These are phyloP conservation scores for Penaeus indicus DNA, from an alignment of 1,140 invertebrate genomes.

Conservation along the genomic window DNA sequence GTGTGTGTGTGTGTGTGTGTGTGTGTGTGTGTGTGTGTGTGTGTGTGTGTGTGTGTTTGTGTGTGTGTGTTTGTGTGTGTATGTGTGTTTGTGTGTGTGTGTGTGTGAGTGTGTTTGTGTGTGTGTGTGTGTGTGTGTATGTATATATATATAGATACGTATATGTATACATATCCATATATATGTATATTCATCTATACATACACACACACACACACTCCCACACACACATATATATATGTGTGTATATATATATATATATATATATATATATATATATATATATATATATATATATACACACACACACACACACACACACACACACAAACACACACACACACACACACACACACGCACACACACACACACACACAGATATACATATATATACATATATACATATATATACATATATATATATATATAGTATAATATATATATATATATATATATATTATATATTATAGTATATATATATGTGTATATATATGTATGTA, in stretches of 20 bases:
- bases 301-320: not conserved
- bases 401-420: not conserved
- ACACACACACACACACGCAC: not conserved
- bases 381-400: slow-evolving; percentile 13
- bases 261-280: slow-evolving; percentile 29
- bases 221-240: too few relatives aligned
- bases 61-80: too few relatives aligned
- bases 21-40: too few relatives aligned
- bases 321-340: not conserved
- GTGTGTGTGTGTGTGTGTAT: too few relatives aligned
- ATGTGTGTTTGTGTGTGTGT: too few relatives aligned
- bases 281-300: slow-evolving; percentile 4
- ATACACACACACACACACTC: too few relatives aligned
- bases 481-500: slow-evolving; percentile 6
- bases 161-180: too few relatives aligned
- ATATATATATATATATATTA: not conserved
- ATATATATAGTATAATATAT: not conserved
- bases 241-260: not conserved
- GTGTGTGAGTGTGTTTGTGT: too few relatives aligned
- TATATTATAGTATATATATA: slow-evolving; percentile 22
- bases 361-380: not conserved
- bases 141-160: too few relatives aligned
- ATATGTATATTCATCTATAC: too few relatives aligned
- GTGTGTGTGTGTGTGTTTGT: too few relatives aligned
- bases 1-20: too few relatives aligned